Percentiles rank a stretch among this genome's conserved stretches.
These are phyloP conservation scores for Macroramphosus scolopax DNA, from an alignment of 2,797 vertebrate genomes.

Conservation along the genomic window DNA sequence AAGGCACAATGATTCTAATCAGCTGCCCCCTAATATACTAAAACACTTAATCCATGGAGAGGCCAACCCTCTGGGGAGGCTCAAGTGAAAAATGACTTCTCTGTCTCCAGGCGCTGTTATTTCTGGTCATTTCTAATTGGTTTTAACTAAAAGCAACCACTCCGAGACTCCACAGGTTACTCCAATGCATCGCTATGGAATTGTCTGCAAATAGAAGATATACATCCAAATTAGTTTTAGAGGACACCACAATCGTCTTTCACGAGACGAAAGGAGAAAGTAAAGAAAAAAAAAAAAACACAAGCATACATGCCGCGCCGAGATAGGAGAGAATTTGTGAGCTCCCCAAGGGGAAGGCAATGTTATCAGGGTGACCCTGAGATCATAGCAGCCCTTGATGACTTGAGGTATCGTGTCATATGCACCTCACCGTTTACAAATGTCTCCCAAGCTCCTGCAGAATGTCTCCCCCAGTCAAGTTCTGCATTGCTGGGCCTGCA, in stretches of 20 bases:
- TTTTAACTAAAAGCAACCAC: conserved; percentile 87
- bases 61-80: conserved; percentile 80
- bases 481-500: conserved; percentile 63
- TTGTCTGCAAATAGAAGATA: conserved; percentile 84
- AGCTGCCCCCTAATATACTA: conserved; percentile 85
- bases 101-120: conserved; percentile 86
- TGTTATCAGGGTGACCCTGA: conserved; percentile 64
- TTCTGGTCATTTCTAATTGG: conserved; percentile 90
- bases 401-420: conserved; percentile 48
- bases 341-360: conserved; percentile 27
- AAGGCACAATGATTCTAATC: conserved; percentile 83
- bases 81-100: conserved; percentile 85
- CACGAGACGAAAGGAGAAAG: conserved; percentile 66
- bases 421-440: conserved; percentile 48
- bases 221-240: conserved; percentile 85
- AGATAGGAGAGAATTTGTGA: conserved; percentile 38
- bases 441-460: conserved; percentile 53
- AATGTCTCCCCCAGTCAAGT: conserved; percentile 32
- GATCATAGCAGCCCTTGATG: conserved; percentile 45
- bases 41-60: conserved; percentile 86
- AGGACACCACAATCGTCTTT: conserved; percentile 79
- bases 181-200: conserved; percentile 77
- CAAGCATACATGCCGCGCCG: conserved; percentile 45
- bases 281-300: conserved; percentile 46
- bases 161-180: conserved; percentile 81